A percentile compares a stretch with the other conserved stretches of the same genome.
Conservation (phyloP, 2,797 vertebrate genomes). For the Spizella passerina region DNA sequence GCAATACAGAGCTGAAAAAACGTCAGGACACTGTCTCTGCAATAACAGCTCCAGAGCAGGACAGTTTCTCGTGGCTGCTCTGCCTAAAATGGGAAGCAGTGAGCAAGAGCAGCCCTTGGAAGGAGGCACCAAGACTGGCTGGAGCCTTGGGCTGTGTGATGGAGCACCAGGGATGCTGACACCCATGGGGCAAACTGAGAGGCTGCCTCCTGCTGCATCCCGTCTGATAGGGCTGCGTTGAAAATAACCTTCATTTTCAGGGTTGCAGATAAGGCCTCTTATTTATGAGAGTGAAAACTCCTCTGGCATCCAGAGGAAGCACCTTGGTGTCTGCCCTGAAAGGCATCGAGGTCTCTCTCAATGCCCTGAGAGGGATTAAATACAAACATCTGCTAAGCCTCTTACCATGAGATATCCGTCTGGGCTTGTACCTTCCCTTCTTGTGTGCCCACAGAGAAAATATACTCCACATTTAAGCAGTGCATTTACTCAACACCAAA, state of each 20-base stretch:
- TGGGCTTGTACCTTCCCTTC: not conserved
- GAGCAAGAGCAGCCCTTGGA: not conserved
- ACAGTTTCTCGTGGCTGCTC: not conserved
- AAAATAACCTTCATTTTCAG: not conserved
- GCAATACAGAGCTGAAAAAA: constrained; percentile 14
- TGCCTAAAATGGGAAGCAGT: constrained; percentile 32
- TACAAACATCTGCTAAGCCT: not conserved
- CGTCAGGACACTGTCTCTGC: not conserved
- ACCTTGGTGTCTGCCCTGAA: not conserved
- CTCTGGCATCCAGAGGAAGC: not conserved
- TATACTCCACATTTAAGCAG: not conserved
- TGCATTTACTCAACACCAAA: not conserved
- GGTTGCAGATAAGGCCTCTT: not conserved
- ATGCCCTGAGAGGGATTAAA: not conserved
- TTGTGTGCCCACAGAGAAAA: not conserved
- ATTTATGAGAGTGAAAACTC: not conserved
- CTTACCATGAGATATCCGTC: not conserved
- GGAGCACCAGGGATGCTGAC: not conserved
- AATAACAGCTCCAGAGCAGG: not conserved
- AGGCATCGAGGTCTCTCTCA: not conserved
- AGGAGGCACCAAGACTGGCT: not conserved
- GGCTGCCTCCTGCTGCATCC: not conserved
- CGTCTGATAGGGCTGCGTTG: not conserved
- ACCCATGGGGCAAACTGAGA: not conserved
- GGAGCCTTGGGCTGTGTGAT: constrained; percentile 23